Conservation (phyloP, 2,113 vertebrate genomes). For the Cettia cetti region DNA sequence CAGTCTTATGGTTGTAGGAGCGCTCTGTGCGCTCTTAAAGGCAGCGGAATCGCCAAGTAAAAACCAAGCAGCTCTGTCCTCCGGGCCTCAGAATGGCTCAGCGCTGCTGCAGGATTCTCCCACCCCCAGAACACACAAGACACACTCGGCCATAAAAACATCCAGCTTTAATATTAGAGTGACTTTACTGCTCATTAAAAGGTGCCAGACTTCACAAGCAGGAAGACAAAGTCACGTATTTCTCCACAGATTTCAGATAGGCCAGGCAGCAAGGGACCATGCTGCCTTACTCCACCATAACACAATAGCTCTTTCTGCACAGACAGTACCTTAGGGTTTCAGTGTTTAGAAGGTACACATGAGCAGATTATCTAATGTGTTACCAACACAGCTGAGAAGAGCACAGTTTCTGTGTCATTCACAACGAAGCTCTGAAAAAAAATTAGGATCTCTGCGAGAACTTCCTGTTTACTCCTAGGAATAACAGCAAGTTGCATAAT, state of each 20-base stretch:
- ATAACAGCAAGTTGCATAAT: conserved; percentile 4
- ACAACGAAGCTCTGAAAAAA: not conserved
- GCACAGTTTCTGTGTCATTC: not conserved
- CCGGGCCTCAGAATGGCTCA: not conserved
- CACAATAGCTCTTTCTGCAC: not conserved
- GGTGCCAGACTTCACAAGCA: conserved; percentile 21
- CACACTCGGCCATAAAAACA: conserved; percentile 24
- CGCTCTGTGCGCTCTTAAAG: not conserved
- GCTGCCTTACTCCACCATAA: not conserved
- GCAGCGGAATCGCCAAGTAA: conserved; percentile 1
- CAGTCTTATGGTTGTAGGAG: not conserved
- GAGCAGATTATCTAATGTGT: not conserved
- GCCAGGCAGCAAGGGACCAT: not conserved
- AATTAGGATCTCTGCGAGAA: not conserved
- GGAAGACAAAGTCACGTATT: not conserved
- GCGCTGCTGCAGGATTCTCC: not conserved
- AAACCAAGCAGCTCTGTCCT: not conserved
- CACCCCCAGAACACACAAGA: not conserved
- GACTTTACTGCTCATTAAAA: conserved; percentile 49
- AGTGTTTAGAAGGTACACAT: not conserved
- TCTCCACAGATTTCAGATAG: not conserved
- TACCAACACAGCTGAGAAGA: not conserved
- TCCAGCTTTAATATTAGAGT: conserved; percentile 48
- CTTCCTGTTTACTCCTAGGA: conserved; percentile 23
- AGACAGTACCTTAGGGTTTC: not conserved